Conservation (phyloP, 2,888 invertebrate genomes). For the Cryptus armator region DNA sequence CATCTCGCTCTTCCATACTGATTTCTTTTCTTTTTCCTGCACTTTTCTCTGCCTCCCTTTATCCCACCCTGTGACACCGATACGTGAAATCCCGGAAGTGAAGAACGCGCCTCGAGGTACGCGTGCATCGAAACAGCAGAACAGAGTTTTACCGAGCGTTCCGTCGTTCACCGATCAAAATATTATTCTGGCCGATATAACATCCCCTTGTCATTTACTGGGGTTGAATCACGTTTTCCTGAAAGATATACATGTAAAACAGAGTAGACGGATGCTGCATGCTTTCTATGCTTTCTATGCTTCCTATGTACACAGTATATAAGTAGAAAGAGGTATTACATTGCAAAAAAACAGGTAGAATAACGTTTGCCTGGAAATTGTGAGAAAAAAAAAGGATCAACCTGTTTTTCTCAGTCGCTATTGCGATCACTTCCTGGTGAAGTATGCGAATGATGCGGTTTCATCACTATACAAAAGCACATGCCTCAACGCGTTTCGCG, state of each 20-base stretch:
- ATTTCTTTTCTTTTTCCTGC: conserved; percentile 13
- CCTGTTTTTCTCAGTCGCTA: not conserved
- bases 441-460: conserved; percentile 14
- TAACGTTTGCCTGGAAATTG: not conserved
- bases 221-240: not conserved
- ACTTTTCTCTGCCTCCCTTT: not conserved
- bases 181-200: conserved; percentile 4
- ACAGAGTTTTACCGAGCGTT: conserved; percentile 5
- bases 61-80: conserved; percentile 28
- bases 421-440: conserved; percentile 28
- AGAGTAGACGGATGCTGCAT: not conserved
- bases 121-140: conserved; percentile 32
- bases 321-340: too few species aligned
- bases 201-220: conserved; percentile 8
- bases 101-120: conserved; percentile 28
- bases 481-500: conserved; percentile 61
- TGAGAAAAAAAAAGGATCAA: conserved; percentile 7
- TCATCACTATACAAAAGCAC: conserved; percentile 41
- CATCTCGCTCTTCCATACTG: conserved; percentile 25
- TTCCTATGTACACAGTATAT: not conserved
- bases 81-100: conserved; percentile 27
- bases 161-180: conserved; percentile 20
- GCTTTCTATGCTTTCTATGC: too few species aligned
- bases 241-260: not conserved
- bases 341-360: not conserved